phyloP scores from a whole-genome alignment of 2,888 invertebrate genomes.

The Coremacera marginata region DNA sequence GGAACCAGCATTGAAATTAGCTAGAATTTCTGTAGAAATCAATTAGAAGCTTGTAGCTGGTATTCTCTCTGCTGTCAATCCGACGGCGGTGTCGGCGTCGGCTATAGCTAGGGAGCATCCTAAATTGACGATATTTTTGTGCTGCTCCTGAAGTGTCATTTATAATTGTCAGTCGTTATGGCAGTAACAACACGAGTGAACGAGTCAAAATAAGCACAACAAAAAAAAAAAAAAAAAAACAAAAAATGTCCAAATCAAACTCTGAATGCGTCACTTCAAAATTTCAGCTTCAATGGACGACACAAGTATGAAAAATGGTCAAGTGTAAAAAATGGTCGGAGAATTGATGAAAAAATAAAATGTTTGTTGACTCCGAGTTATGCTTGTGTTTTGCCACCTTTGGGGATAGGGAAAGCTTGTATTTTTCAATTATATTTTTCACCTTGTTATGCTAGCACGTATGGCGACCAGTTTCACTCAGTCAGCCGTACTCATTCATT shows the following conservation, averaged over 20 bases:
- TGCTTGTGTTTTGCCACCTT: too few relatives aligned
- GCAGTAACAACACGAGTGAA: neutral
- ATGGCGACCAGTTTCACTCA: neutral
- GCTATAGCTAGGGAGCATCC: neutral
- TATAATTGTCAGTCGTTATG: conserved; percentile 36
- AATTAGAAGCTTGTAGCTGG: conserved; percentile 12
- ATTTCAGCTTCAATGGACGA: neutral
- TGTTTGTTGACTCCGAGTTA: too few relatives aligned
- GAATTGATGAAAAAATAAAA: too few relatives aligned
- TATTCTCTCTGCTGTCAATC: neutral
- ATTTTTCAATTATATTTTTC: conserved; percentile 30
- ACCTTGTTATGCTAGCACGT: conserved; percentile 1
- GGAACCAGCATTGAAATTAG: conserved; percentile 17
- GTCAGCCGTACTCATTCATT: neutral
- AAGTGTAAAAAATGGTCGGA: neutral
- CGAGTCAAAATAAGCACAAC: neutral
- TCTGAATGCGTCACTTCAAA: conserved; percentile 9
- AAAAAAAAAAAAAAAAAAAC: too few relatives aligned
- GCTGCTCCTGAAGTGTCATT: conserved; percentile 27
- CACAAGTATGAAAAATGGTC: neutral
- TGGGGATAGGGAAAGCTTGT: neutral
- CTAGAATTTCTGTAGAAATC: conserved; percentile 20
- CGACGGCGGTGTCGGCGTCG: neutral
- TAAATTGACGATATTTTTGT: conserved; percentile 20
- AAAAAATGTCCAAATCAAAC: neutral